Conservation (phyloP, 37 sponge, comb jelly and placozoan species). For the Sycon ciliatum region DNA sequence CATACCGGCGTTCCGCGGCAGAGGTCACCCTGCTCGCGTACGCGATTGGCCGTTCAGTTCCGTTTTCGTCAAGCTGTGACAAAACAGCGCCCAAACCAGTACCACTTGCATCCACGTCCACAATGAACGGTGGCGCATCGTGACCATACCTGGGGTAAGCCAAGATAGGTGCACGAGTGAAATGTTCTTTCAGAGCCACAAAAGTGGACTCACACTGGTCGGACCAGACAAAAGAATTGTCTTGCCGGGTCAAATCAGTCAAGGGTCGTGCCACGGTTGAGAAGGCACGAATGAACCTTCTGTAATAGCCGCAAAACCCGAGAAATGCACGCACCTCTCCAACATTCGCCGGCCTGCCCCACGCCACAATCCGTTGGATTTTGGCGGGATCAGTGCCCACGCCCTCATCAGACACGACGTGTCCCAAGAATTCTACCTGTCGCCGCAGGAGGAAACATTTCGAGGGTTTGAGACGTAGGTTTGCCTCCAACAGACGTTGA, state of each 20-base stretch:
- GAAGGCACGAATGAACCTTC: no score
- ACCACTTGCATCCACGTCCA: slow-evolving; percentile 45
- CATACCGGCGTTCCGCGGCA: neutral
- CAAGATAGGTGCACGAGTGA: no score
- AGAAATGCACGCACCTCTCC: no score
- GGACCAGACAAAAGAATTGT: no score
- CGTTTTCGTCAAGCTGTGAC: neutral
- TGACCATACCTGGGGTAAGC: no score
- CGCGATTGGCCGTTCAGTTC: neutral
- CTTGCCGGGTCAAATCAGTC: no score
- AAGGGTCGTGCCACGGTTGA: no score
- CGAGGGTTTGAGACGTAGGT: slow-evolving; percentile 13
- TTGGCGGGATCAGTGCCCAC: neutral
- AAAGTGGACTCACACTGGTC: no score
- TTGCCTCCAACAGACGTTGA: slow-evolving; percentile 20
- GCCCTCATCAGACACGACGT: slow-evolving; percentile 22
- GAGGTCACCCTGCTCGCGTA: neutral
- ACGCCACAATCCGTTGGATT: no score
- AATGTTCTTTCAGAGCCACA: no score
- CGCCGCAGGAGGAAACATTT: slow-evolving; percentile 24
- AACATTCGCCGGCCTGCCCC: no score
- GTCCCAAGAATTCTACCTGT: slow-evolving; percentile 31
- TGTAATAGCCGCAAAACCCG: no score
- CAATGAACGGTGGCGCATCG: slow-evolving; percentile 28
- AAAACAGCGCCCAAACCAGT: slow-evolving; percentile 45